Evolutionary conservation across 2,113 vertebrate genomes (phyloP).

Genomic region (Corydoras maculifer): DNA sequence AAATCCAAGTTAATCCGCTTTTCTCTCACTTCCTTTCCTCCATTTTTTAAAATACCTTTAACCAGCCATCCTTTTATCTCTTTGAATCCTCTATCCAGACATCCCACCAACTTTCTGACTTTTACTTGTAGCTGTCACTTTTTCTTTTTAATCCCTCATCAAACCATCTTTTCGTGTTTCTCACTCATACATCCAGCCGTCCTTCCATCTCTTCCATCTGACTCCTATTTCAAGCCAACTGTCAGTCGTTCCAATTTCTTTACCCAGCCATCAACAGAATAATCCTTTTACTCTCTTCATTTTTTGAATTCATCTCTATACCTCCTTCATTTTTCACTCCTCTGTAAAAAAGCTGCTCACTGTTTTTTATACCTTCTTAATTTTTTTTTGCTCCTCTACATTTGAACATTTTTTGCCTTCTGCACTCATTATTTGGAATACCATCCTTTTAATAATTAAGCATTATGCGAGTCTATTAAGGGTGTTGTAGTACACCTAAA

Average conservation of each 20-base stretch:
- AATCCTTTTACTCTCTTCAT: not conserved
- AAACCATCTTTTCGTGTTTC: not conserved
- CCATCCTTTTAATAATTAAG: too few relatives aligned
- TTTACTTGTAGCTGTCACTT: not conserved
- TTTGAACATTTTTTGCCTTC: too few relatives aligned
- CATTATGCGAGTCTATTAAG: too few relatives aligned
- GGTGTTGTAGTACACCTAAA: too few relatives aligned
- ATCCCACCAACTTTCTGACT: not conserved
- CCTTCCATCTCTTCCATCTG: not conserved
- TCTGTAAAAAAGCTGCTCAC: too few relatives aligned
- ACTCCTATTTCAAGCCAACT: not conserved
- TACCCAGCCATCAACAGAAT: not conserved
- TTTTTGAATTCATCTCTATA: too few relatives aligned
- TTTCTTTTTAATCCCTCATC: not conserved
- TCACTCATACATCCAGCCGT: not conserved
- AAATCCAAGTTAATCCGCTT: constrained; percentile 33
- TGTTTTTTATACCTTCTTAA: too few relatives aligned
- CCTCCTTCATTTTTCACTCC: too few relatives aligned
- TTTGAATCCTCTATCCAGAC: not conserved
- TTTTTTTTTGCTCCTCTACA: too few relatives aligned
- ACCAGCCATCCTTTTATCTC: constrained; percentile 1
- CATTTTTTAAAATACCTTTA: not conserved
- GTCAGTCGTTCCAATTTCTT: not conserved
- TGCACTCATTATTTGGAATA: too few relatives aligned
- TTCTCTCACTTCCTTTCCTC: not conserved